These are phyloP conservation scores for Lobophora halterata DNA, from an alignment of 2,888 invertebrate species.

Conservation along the genomic window DNA sequence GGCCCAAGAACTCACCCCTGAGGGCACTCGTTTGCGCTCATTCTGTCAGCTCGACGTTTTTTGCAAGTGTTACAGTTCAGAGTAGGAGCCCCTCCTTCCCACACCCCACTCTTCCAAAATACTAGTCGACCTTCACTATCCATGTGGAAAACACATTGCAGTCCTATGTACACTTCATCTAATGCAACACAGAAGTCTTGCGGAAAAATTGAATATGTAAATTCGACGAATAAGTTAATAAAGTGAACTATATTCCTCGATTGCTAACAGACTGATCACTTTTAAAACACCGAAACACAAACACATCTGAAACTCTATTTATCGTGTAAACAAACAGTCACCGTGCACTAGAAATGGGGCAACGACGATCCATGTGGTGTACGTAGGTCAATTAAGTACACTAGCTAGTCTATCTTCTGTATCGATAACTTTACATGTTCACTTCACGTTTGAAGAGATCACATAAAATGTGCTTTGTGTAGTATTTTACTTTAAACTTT, in stretches of 20 bases:
- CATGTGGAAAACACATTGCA: slow-evolving; percentile 54
- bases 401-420: slow-evolving; percentile 42
- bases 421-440: slow-evolving; percentile 33
- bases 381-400: slow-evolving; percentile 21
- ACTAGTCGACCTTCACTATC: slow-evolving; percentile 71
- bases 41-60: slow-evolving; percentile 69
- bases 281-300: slow-evolving; percentile 39
- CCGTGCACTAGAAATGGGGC: slow-evolving; percentile 43
- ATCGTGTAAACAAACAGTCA: slow-evolving; percentile 48
- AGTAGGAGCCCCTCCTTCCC: slow-evolving; percentile 71
- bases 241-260: slow-evolving; percentile 35
- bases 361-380: slow-evolving; percentile 47
- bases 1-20: slow-evolving; percentile 55
- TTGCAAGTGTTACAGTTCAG: slow-evolving; percentile 71
- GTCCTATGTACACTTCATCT: slow-evolving; percentile 25
- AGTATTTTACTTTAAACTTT: slow-evolving; percentile 8
- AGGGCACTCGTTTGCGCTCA: slow-evolving; percentile 64
- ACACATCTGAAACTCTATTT: slow-evolving; percentile 42
- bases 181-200: too few species aligned
- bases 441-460: slow-evolving; percentile 23
- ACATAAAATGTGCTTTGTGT: slow-evolving; percentile 12
- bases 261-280: slow-evolving; percentile 28
- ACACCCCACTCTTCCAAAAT: slow-evolving; percentile 73
- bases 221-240: slow-evolving; percentile 1
- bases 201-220: too few species aligned